Evolutionary conservation across 2,888 invertebrate species (phyloP).

Genomic region (Sphinx pinastri): DNA sequence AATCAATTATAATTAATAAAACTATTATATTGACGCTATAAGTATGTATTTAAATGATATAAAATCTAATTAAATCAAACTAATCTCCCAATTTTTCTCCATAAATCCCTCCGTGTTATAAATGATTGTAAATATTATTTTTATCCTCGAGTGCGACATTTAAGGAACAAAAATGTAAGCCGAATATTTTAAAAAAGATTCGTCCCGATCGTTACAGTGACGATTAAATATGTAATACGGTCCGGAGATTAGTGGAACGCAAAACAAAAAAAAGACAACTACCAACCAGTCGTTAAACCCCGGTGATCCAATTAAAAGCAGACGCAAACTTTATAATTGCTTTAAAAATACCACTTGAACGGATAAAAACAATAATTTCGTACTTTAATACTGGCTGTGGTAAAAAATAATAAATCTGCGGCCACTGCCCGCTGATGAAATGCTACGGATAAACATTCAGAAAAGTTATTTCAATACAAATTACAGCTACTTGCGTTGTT

Average conservation of each 20-base stretch:
- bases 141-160: neutral
- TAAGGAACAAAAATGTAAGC: neutral
- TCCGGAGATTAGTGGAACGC: constrained; percentile 52
- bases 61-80: neutral
- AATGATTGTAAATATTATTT: neutral
- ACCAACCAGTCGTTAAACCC: constrained; percentile 71
- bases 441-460: constrained; percentile 77
- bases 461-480: constrained; percentile 83
- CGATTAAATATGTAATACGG: constrained; percentile 29
- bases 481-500: constrained; percentile 80
- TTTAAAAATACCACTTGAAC: constrained; percentile 77
- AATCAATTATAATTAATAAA: no score
- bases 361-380: constrained; percentile 83
- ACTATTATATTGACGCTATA: no score
- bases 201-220: constrained; percentile 26
- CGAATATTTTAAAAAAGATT: constrained; percentile 23
- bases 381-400: constrained; percentile 73
- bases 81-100: neutral
- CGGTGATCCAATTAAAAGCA: constrained; percentile 79
- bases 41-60: no score
- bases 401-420: constrained; percentile 82
- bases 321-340: constrained; percentile 80
- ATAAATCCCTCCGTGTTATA: neutral
- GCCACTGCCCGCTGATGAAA: constrained; percentile 71
- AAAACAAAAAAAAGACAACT: constrained; percentile 60